Base-by-base conservation (phyloP, 1,140 invertebrate species). In the Megathymus violae region DNA sequence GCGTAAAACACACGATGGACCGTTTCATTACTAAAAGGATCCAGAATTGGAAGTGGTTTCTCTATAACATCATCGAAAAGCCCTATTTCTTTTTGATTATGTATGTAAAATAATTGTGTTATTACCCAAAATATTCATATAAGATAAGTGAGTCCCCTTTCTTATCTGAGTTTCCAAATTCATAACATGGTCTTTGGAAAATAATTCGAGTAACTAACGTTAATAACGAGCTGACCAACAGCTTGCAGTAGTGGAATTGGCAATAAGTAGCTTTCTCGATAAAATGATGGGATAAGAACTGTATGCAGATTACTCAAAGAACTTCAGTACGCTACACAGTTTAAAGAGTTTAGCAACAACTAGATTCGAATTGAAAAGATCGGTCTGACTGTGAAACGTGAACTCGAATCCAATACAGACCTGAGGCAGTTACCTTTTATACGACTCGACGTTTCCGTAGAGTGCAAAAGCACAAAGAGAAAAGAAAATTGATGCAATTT, bases 401-500 rank as follows among this genome's bases (percentile, higher is more conserved):
- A 47, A 38, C 56, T 34, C 2, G n/a, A 40, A 60, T 60, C 43
- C 46, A 9, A 61, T 41, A 43, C 46, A 60, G 43, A 48, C 4
- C 44, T 60, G 16, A 47, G 44, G 17, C 46, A 40, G 46, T 48
- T 40, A 50, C 46, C 17, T 61, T 36, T 50, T 50, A 61, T 61
- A 50, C 31, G 36, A 40, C 13, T 22, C 59, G 34, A 25, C 43
- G 56, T 46, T 47, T 46, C 56, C 56, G 31, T 13, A n/a, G 17
- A 61, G 59, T 41, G 46, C 46, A 61, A 50, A 50, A 41, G 31
- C 19, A 50, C 59, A 48, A 48, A 61, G 46, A 22, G 36, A 19
- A 27, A 50, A 50, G 47, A 62, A 50, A 62, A 62, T 62, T 14
- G 46, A 50, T 62, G 47, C 59, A 61, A 62, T 62, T 62, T 62